Evolutionary conservation across 2,888 invertebrate genomes (phyloP).

Genomic region (Embidobia sp.): DNA sequence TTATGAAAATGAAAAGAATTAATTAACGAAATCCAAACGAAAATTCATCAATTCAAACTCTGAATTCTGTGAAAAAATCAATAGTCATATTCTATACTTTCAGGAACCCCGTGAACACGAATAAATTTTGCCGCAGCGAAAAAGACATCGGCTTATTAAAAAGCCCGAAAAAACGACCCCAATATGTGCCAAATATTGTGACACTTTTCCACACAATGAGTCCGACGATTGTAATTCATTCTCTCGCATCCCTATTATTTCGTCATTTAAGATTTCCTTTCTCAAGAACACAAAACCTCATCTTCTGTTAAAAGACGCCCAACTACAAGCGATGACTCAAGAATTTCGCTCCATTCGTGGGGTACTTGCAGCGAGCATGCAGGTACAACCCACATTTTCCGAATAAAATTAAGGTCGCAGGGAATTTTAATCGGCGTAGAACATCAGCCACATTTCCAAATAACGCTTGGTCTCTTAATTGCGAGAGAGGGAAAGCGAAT

Average conservation of each 20-base stretch:
- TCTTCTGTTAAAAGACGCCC: no score
- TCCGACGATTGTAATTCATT: background rate
- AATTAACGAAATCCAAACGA: no score
- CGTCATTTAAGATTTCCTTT: slow-evolving; percentile 9
- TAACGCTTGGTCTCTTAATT: slow-evolving; percentile 57
- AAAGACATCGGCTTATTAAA: no score
- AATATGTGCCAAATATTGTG: slow-evolving; percentile 26
- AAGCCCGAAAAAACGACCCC: no score
- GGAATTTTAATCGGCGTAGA: slow-evolving; percentile 35
- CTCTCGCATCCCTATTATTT: slow-evolving; percentile 7
- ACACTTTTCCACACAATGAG: slow-evolving; percentile 8
- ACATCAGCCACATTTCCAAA: background rate
- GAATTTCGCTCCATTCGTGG: slow-evolving; percentile 8
- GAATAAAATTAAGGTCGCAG: slow-evolving; percentile 11
- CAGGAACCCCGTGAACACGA: no score
- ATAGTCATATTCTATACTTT: no score
- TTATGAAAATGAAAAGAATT: no score
- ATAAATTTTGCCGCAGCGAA: no score
- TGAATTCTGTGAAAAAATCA: no score
- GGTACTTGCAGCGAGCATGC: slow-evolving; percentile 23
- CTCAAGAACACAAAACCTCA: background rate
- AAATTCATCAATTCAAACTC: no score
- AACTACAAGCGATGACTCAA: slow-evolving; percentile 9
- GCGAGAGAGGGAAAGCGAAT: slow-evolving; percentile 52
- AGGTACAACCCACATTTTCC: slow-evolving; percentile 33